Conservation (phyloP, 2,888 invertebrate species). For the Eilema depressum region DNA sequence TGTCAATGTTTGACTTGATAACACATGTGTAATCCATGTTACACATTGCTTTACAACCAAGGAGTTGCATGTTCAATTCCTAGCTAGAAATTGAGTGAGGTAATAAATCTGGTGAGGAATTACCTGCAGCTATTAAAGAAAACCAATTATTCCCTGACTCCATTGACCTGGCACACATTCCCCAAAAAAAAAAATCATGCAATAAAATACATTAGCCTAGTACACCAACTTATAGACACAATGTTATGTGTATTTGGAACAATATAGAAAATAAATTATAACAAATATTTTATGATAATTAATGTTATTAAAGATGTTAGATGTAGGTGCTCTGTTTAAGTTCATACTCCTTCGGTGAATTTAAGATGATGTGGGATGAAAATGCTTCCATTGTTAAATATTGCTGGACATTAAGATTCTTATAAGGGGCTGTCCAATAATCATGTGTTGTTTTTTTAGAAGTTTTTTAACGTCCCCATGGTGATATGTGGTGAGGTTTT, state of each 20-base stretch:
- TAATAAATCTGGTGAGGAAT: not conserved
- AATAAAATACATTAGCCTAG: not conserved
- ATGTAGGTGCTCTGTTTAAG: not conserved
- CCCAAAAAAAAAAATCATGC: not conserved
- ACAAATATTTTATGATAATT: not conserved
- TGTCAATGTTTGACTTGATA: too few relatives aligned
- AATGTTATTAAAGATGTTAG: not conserved
- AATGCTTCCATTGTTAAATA: too few relatives aligned
- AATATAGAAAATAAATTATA: constrained; percentile 2
- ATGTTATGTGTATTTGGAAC: not conserved
- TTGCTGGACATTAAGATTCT: too few relatives aligned
- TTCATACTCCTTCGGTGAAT: not conserved
- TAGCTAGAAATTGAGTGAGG: not conserved
- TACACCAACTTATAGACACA: not conserved
- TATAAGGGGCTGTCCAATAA: too few relatives aligned
- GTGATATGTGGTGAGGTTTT: too few relatives aligned
- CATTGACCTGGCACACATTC: not conserved
- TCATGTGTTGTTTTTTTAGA: too few relatives aligned
- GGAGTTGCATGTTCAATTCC: not conserved
- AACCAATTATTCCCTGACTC: not conserved
- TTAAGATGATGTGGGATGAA: not conserved
- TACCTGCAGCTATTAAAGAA: not conserved
- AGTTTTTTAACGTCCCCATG: too few relatives aligned
- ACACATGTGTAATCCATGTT: too few relatives aligned
- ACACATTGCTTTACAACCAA: not conserved